Evolutionary conservation across 2,113 vertebrate genomes (phyloP), one percentile per base, ranked within the genome.

Genomic region (Symphodus melops): DNA sequence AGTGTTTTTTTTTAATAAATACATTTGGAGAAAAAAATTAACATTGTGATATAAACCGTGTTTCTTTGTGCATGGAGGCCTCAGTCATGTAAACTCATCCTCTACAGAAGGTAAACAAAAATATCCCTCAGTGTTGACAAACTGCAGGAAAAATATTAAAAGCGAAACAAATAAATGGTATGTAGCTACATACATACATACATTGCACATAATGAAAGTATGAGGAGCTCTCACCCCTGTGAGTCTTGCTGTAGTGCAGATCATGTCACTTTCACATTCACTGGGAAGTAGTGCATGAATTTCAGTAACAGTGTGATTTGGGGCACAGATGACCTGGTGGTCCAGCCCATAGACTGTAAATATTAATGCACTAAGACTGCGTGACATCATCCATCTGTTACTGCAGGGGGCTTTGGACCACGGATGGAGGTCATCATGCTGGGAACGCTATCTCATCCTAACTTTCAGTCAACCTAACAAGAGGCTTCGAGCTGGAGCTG

Each of bases 1-100:
- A 61, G 37, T 13, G 60, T 33, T 23, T 62, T 65, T 62, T 65
- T 88, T 86, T 80, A 84, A 87, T 84, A 89, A 89, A 86, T 82
- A 82, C 63, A 77, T 60, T 8, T 5, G 75, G 20, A 25, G 75
- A 72, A 82, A 82, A 25, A 66, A 44, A 71, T 37, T 9, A n/a
- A 61, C 48, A 75, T 14, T 75, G 66, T 36, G 52, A 52, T 56
- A 41, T 64, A 74, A 80, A 63, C 19, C 69, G 23, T 8, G 10
- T 54, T 58, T 74, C 3, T 28, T 57, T 59, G 37, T 57, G 28
- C 19, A 21, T 9, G 4, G 6, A 4, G 48, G 25, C 4, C 0
- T 48, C 37, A 20, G 13, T 57, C 9, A 63, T 28, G 19, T 68
- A 62, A 83, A 81, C 58, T 28, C 3, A 68, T 28, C 14, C 46